Base-by-base conservation (phyloP, 2,888 invertebrate genomes). In the Cancer borealis region DNA sequence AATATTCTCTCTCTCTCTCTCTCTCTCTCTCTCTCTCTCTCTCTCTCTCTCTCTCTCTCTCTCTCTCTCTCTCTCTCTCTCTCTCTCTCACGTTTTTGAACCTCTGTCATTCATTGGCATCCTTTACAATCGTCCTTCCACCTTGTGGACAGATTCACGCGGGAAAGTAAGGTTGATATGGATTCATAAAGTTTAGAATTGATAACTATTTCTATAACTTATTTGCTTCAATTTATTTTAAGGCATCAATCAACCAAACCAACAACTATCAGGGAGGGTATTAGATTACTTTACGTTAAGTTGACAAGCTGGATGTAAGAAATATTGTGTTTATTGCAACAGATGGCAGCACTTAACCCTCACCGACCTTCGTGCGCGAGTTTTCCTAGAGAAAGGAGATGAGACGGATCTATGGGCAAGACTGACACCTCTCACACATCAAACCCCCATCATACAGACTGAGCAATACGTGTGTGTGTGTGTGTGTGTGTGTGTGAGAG, bases 311-410 rank as follows among this genome's bases (percentile, higher is more conserved):
- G 14, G 84, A 26, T 14, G 14, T 17, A 0, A 10, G 14, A 39
- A 84, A 39, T 84, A 39, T 30, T 84, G 84, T 39, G 39, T 39
- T 39, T 84, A 14, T 39, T 12, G n/a, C 84, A 39, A 39, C 84
- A 84, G 84, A 84, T 84, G 84, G 84, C 84, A 84, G 39, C 84
- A 84, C 84, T 84, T 14, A 14, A 84, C 84, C 39, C 84, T 39
- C 39, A 39, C 39, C 39, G 39, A 21, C n/a, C 73, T 73, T n/a
- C 73, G 73, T 3, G n/a, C 10, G 39, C 17, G 84, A 30, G 39
- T 3, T 14, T 26, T 26, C 10, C 73, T 73, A 21, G 73, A 73
- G 73, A 39, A 3, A 84, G 30, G 39, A 39, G 39, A 39, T 10
- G 30, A 84, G 84, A 39, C 0, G 39, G 39, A 39, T 39, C 39